Evolutionary conservation across 2,797 vertebrate genomes (phyloP).

Genomic region (Smutsia temminckii): DNA sequence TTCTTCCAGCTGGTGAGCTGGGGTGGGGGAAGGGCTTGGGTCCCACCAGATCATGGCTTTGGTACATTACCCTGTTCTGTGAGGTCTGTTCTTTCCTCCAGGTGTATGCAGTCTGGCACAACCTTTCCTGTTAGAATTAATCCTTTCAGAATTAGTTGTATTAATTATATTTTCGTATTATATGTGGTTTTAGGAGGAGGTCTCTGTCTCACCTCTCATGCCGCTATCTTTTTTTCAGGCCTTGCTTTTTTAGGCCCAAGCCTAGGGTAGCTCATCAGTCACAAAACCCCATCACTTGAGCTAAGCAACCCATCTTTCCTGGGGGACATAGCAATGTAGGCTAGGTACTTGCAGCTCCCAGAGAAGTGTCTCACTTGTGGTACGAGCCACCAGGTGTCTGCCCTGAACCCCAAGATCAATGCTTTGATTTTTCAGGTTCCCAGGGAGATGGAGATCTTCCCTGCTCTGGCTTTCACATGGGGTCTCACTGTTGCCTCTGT

Average conservation of each 20-base stretch:
- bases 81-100: too few relatives aligned
- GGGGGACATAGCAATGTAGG: not conserved
- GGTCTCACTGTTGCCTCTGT: conserved; percentile 71
- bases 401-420: not conserved
- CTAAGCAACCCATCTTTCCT: not conserved
- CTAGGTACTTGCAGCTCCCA: not conserved
- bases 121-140: too few relatives aligned
- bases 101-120: too few relatives aligned
- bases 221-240: too few relatives aligned
- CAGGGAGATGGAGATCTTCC: not conserved
- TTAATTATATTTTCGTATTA: too few relatives aligned
- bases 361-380: accelerated
- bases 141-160: too few relatives aligned
- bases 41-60: too few relatives aligned
- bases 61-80: too few relatives aligned
- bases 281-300: not conserved
- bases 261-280: not conserved
- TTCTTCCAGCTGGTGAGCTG: too few relatives aligned
- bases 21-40: too few relatives aligned
- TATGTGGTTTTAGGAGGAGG: too few relatives aligned
- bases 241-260: not conserved
- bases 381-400: not conserved
- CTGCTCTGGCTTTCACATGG: conserved; percentile 41
- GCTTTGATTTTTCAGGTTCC: not conserved
- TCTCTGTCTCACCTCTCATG: too few relatives aligned